Evolutionary conservation across 1,140 invertebrate species (phyloP).

Genomic region (Bacillus rossius): DNA sequence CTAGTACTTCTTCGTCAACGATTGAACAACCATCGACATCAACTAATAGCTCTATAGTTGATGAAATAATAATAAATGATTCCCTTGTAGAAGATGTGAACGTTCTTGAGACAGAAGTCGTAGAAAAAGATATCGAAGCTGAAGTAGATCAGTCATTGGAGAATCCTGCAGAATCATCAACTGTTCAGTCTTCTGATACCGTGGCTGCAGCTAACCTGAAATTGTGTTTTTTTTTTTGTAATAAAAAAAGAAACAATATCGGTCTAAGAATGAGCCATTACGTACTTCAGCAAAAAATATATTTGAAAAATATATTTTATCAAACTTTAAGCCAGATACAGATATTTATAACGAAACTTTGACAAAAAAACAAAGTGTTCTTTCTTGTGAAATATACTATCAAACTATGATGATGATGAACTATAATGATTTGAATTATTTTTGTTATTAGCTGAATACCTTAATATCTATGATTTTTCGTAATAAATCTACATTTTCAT

Average conservation of each 20-base stretch:
- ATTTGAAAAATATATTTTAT: too few relatives aligned
- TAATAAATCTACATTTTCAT: too few relatives aligned
- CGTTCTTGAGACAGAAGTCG: conserved; percentile 18
- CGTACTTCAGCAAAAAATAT: too few relatives aligned
- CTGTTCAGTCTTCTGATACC: conserved; percentile 20
- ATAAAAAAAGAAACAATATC: conserved; percentile 15
- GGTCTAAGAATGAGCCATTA: conserved; percentile 19
- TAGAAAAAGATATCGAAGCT: conserved; percentile 22
- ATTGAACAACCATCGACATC: conserved; percentile 18
- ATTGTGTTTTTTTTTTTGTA: conserved; percentile 15
- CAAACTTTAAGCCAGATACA: too few relatives aligned
- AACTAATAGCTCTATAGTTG: conserved; percentile 16
- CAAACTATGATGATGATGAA: too few relatives aligned
- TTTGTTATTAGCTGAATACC: too few relatives aligned
- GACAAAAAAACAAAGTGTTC: too few relatives aligned
- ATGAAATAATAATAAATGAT: conserved; percentile 20
- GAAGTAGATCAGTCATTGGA: conserved; percentile 23
- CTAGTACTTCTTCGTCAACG: conserved; percentile 16
- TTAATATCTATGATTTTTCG: too few relatives aligned
- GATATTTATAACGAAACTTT: too few relatives aligned
- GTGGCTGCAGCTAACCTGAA: conserved; percentile 19
- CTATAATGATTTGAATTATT: too few relatives aligned
- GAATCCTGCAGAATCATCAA: conserved; percentile 19
- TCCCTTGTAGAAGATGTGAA: conserved; percentile 21
- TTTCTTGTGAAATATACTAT: too few relatives aligned